A percentile compares a stretch with the other conserved stretches of the same genome.
phyloP scores from a whole-genome alignment of 1,140 invertebrate genomes.

The Gonioctena quinquepunctata region DNA sequence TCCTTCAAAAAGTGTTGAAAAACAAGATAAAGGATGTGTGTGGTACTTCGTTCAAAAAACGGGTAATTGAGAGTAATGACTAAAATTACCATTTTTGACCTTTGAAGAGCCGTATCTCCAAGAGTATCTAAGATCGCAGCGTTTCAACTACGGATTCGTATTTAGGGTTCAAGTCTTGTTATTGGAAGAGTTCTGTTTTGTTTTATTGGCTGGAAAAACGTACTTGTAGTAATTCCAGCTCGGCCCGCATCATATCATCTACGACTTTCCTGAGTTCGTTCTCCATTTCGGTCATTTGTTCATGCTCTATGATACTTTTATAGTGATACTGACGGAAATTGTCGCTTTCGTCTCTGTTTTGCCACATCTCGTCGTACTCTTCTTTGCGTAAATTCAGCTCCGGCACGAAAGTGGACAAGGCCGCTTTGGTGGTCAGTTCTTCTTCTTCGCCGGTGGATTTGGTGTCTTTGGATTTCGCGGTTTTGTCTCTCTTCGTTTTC shows the following conservation, averaged over 20 bases:
- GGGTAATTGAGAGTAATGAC: too few species aligned
- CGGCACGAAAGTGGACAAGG: constrained; percentile 62
- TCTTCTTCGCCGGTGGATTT: constrained; percentile 63
- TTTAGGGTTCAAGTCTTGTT: too few species aligned
- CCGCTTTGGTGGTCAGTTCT: constrained; percentile 59
- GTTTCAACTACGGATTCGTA: too few species aligned
- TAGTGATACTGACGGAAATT: constrained; percentile 72
- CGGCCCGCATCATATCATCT: constrained; percentile 84
- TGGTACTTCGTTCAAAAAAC: too few species aligned
- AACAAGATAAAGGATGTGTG: too few species aligned
- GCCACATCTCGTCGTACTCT: constrained; percentile 79
- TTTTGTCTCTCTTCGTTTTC: constrained; percentile 71
- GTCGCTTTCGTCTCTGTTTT: constrained; percentile 72
- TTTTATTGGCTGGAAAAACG: too few species aligned
- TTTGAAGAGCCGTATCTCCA: too few species aligned
- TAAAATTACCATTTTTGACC: too few species aligned
- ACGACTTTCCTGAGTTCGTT: constrained; percentile 80
- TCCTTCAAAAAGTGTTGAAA: too few species aligned
- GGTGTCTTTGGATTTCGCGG: constrained; percentile 61
- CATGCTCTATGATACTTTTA: constrained; percentile 77
- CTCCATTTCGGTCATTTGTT: constrained; percentile 84
- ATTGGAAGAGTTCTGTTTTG: too few species aligned
- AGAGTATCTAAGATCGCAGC: too few species aligned
- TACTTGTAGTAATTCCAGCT: constrained; percentile 78
- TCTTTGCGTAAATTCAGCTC: constrained; percentile 65